Percentiles rank a stretch among this genome's conserved stretches.
Evolutionary conservation across 2,888 invertebrate genomes (phyloP).

Genomic region (Hemaris fuciformis): DNA sequence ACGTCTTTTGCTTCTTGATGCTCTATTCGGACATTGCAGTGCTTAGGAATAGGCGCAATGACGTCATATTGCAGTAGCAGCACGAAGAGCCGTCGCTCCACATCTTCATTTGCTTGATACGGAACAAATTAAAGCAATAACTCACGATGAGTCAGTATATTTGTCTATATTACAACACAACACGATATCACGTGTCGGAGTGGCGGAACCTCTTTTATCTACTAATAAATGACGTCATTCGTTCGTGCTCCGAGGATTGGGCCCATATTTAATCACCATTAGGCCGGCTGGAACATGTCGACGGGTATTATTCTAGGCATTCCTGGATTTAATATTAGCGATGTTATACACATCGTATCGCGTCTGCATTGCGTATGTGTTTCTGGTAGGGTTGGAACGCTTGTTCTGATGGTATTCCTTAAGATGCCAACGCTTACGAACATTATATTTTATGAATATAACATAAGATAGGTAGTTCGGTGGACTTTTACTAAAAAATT

Average conservation of each 20-base stretch:
- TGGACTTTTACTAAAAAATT: no score
- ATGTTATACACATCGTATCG: neutral
- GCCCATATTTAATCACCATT: slow-evolving; percentile 52
- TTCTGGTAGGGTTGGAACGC: neutral
- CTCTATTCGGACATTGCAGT: no score
- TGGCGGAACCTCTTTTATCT: slow-evolving; percentile 10
- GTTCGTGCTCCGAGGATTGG: slow-evolving; percentile 23
- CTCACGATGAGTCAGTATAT: neutral
- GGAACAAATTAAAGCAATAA: neutral
- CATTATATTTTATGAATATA: no score
- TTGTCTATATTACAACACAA: slow-evolving; percentile 1
- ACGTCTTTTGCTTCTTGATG: no score
- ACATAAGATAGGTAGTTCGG: no score
- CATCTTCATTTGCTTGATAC: neutral
- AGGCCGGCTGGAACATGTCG: slow-evolving; percentile 35
- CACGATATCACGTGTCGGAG: slow-evolving; percentile 9
- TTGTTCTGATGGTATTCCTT: neutral
- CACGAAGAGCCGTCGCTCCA: neutral
- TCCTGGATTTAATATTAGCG: slow-evolving; percentile 13
- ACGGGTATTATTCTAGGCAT: slow-evolving; percentile 38
- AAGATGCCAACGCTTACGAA: no score
- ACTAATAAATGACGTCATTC: slow-evolving; percentile 15
- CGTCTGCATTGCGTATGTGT: neutral
- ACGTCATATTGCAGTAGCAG: neutral
- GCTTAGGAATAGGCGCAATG: no score